Evolutionary conservation across 1,140 invertebrate species (phyloP).

Genomic region (Drosophila pseudoobscura): DNA sequence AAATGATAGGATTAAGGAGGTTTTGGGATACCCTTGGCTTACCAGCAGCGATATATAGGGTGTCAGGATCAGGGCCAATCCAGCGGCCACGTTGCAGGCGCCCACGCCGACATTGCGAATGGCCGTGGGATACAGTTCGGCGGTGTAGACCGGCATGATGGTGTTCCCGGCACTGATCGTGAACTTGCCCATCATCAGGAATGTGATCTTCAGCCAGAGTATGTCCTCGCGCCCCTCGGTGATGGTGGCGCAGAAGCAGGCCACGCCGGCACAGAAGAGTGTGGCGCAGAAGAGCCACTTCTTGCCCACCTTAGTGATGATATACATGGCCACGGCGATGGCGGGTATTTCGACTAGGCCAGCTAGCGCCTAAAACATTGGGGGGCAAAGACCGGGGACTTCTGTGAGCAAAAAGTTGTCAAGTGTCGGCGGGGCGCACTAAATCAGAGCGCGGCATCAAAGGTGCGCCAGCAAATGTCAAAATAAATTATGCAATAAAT

Average conservation of each 20-base stretch:
- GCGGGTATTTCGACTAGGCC: slow-evolving; percentile 89
- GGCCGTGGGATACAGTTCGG: slow-evolving; percentile 89
- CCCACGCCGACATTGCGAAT: slow-evolving; percentile 90
- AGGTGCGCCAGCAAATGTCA: slow-evolving; percentile 64
- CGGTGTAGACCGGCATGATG: slow-evolving; percentile 89
- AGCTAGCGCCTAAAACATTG: slow-evolving; percentile 84
- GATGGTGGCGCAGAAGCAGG: slow-evolving; percentile 86
- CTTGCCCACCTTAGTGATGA: slow-evolving; percentile 88
- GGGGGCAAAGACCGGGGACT: neutral
- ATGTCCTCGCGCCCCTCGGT: slow-evolving; percentile 84
- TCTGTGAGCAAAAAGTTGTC: slow-evolving; percentile 35
- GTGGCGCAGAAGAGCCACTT: slow-evolving; percentile 87
- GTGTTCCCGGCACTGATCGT: slow-evolving; percentile 88
- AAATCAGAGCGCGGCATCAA: slow-evolving; percentile 70
- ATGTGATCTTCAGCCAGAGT: slow-evolving; percentile 86
- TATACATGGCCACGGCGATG: slow-evolving; percentile 88
- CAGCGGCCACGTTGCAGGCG: slow-evolving; percentile 88
- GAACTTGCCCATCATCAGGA: slow-evolving; percentile 88
- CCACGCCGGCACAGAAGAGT: slow-evolving; percentile 86
- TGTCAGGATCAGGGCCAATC: slow-evolving; percentile 88
- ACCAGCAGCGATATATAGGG: slow-evolving; percentile 90
- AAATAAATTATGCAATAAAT: slow-evolving; percentile 79
- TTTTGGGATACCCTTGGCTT: slow-evolving; percentile 62
- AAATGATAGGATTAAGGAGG: neutral
- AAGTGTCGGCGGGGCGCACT: slow-evolving; percentile 58